Evolutionary conservation across 2,113 vertebrate genomes (phyloP).

Genomic region (Notarius lentiginosus): DNA sequence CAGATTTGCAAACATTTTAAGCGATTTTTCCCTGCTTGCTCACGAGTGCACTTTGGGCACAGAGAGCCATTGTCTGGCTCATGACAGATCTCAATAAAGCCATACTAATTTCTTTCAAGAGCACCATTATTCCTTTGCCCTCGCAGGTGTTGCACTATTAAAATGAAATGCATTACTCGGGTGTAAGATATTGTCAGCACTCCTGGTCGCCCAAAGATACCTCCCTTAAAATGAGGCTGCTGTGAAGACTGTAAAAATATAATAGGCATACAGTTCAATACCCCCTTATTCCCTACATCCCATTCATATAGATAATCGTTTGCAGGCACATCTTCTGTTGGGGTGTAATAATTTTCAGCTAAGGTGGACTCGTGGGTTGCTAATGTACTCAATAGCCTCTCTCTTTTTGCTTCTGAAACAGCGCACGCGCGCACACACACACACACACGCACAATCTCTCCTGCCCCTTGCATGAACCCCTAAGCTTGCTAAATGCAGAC

Average conservation of each 20-base stretch:
- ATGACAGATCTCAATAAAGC: conserved; percentile 74
- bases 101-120: conserved; percentile 80
- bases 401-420: conserved; percentile 24
- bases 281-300: conserved; percentile 37
- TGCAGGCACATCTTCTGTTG: conserved; percentile 28
- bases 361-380: conserved; percentile 15
- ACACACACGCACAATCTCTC: conserved; percentile 1
- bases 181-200: conserved; percentile 22
- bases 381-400: conserved; percentile 35
- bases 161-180: conserved; percentile 67
- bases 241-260: conserved; percentile 34
- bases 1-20: conserved; percentile 45
- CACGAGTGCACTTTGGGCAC: conserved; percentile 48
- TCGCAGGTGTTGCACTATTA: conserved; percentile 78
- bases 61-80: conserved; percentile 60
- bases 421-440: conserved; percentile 23
- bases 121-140: conserved; percentile 77
- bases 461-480: conserved; percentile 44
- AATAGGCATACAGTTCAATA: conserved; percentile 5
- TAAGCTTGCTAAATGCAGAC: conserved; percentile 21
- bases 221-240: conserved; percentile 36
- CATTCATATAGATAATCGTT: conserved; percentile 35
- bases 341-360: conserved; percentile 13
- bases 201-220: conserved; percentile 37
- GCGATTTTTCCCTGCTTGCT: conserved; percentile 33